Evolutionary conservation across 2,113 vertebrate species (phyloP), one percentile per base, ranked within the genome.

Genomic region (Bothrops jararaca): DNA sequence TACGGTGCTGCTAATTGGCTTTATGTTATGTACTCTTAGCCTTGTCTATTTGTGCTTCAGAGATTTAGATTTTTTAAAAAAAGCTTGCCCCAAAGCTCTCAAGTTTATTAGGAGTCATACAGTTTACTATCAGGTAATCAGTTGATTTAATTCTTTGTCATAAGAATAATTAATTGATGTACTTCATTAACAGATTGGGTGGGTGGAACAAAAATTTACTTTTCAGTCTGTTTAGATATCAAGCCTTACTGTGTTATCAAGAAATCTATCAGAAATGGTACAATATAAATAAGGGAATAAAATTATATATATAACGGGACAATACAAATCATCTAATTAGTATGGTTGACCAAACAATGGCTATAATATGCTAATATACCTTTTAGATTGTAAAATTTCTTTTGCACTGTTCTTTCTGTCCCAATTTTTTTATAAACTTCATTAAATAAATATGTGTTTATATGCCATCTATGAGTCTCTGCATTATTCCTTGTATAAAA

Each of bases 1-100:
- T 90, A 96, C 97, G 97, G 91, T 91, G 92, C 95, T 96, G 94
- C 95, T 98, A 97, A 97, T 97, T 97, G 95, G 95, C 97, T 97
- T 97, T 96, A 95, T 92, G 94, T 93, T 95, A 91, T 86, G 57
- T 96, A 92, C 91, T 94, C 13, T 42, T 85, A 60, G 69, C 50
- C 92, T 96, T 94, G 94, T 87, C 94, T 96, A 96, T 97, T 96
- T 92, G 88, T 92, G 95, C 91, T 95, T 86, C 13, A 53, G 48
- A 88, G 88, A 24, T 94, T 95, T 95, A 96, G 96, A 96, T 97
- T 96, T 92, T 94, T 97, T 95, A 18, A 69, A 69, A 50, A 50
- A 50, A 1, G 95, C 96, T 96, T 94, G 64, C 56, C 93, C 34
- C 86, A 94, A 95, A 95, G 94, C 91, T 94, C 39, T 86, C 56